These are phyloP conservation scores for Geophilus truncorum DNA, from an alignment of 2,888 invertebrate genomes.

Conservation along the genomic window DNA sequence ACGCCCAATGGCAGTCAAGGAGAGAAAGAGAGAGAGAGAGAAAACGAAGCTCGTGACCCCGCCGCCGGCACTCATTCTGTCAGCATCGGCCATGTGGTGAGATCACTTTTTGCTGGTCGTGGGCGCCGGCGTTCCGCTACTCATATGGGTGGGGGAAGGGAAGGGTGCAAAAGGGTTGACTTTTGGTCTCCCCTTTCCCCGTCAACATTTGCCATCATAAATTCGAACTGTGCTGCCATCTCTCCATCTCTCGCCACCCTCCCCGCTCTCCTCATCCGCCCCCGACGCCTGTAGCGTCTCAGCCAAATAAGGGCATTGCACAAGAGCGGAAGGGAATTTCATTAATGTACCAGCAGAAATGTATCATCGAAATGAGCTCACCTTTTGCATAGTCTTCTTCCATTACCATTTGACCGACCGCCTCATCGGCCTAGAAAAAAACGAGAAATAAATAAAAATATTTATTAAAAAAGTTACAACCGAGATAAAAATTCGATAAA, in stretches of 20 bases:
- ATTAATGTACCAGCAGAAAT: constrained; percentile 22
- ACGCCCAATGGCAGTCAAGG: constrained; percentile 18
- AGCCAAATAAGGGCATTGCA: constrained; percentile 24
- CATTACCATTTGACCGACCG: constrained; percentile 44
- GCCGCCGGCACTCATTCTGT: constrained; percentile 23
- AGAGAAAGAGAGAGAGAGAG: constrained; percentile 39
- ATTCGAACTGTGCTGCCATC: not conserved
- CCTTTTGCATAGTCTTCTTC: constrained; percentile 41
- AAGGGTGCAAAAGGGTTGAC: constrained; percentile 7
- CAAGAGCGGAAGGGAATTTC: constrained; percentile 25
- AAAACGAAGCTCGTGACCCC: constrained; percentile 27
- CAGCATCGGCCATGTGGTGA: constrained; percentile 24
- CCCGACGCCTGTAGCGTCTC: constrained; percentile 27
- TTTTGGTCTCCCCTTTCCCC: not conserved
- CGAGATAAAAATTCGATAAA: no score
- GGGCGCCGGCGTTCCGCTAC: constrained; percentile 21
- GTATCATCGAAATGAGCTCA: not conserved
- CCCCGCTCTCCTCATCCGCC: constrained; percentile 7
- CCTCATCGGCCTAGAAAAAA: constrained; percentile 45
- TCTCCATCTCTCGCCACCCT: not conserved
- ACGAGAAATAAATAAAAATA: constrained; percentile 29
- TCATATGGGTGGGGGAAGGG: not conserved
- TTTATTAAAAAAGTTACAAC: no score
- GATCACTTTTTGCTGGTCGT: constrained; percentile 25
- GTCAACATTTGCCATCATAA: constrained; percentile 25